A percentile compares a stretch with the other conserved stretches of the same genome.
These are phyloP conservation scores for cat (Felis catus) DNA, from an alignment of 2,113 vertebrate genomes.

Conservation along the genomic window F.catus_Fca126_mat1.0 CM031415.1:126692001-126692500, in stretches of 20 bases:
- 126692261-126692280: not conserved
- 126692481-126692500: not conserved
- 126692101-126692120: not conserved
- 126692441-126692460: not conserved
- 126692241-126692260: not conserved
- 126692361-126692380: not conserved
- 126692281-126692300: not conserved
- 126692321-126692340: not conserved
- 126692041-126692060: conserved; percentile 7
- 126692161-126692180: not conserved
- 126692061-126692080: not conserved
- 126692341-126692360: not conserved
- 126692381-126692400: not conserved
- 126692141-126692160: not conserved
- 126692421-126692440: not conserved
- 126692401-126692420: not conserved
- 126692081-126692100: not conserved
- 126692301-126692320: not conserved
- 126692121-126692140: not conserved
- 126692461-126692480: not conserved
- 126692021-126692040: not conserved
- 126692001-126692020: not conserved
- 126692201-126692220: not conserved
- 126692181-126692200: not conserved
- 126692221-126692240: not conserved